Base-by-base conservation (phyloP, 2,888 invertebrate species). In the Spialia ferax region DNA sequence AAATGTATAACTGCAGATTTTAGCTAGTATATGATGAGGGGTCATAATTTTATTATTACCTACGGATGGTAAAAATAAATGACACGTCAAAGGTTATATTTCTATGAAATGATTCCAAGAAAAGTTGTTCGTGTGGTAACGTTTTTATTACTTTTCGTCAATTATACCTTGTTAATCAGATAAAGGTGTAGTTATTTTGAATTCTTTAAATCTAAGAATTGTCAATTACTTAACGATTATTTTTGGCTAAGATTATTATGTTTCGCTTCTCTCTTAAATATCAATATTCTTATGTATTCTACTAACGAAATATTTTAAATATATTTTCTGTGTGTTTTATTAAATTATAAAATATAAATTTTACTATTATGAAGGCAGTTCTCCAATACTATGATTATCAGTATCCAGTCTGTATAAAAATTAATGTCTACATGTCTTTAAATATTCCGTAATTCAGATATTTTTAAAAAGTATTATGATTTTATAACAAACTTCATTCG, bases 191-290 rank as follows among this genome's bases (percentile, higher is more conserved):
- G 89, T 91, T 92, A 82, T 81, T 91, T 92, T 92, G 86, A 82
- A 91, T 92, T 88, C 82, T 91, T 93, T 91, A 91, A 87, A 85
- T 91, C 82, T 93, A 93, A 92, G 91, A 85, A 88, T 82, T 85
- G 93, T 93, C 93, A 93, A 93, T 93, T 93, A 93, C 82, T 88
- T 88, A 88, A 75, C 77, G 73, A 81, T 90, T 88, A 84, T 87
- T 89, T 92, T 89, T 75, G 82, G 76, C 79, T 76, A 89, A 89
- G 86, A 87, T 79, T 73, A 77, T 73, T 69, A 73, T 66, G 65
- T 82, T 82, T 85, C 74, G 85, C 84, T 83, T 80, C 79, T 65
- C 48, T 57, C 48, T 29, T 57, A 48, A 55, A 64, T 64, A 64
- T 64, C 20, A 56, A 57, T 64, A 64, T 57, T 57, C 45, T 61